Evolutionary conservation across 2,888 invertebrate genomes (phyloP), one percentile per base, ranked within the genome.

Genomic region (Pandemis corylana): DNA sequence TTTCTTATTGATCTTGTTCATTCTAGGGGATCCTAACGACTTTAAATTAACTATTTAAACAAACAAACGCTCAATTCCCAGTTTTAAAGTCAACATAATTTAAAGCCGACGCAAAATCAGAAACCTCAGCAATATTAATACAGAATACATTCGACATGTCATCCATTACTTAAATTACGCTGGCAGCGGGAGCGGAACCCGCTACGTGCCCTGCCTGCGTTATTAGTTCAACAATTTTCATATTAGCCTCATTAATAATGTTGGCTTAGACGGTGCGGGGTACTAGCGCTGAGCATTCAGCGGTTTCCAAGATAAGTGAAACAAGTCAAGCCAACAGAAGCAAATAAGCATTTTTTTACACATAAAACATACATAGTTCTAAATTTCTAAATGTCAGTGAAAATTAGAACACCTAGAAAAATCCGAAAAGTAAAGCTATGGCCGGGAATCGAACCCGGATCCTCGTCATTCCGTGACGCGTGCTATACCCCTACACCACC

Each of bases 181-280:
- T 49, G 61, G 56, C 28, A 56, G 51, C 59, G 59, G 44, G 59
- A 44, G 53, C 67, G 67, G 67, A 56, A 42, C 67, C 80, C 76
- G 76, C 81, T 81, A 92, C 91, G 92, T 91, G 93, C 86, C 81
- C 81, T 82, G 91, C 86, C 84, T 91, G 81, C 84, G 85, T 88
- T 91, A 93, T 93, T 92, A 91, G 88, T 91, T 89, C 82, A 87
- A 89, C 90, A 92, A 92, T 93, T 92, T 93, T 91, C 92, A 90
- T 93, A 93, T 93, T 93, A 91, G 89, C 89, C 89, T 91, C 91
- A 91, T 91, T 92, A 92, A 91, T 92, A 90, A 75, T 72, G 71
- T 72, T 72, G 64, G 69, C 65, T 73, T 65, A 70, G 66, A 75
- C 75, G 70, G 51, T 10, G 7, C 0, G 0, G 65, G 74, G 73